Base-by-base conservation (phyloP, 2,888 invertebrate genomes). In the Stenotaenia linearis region DNA sequence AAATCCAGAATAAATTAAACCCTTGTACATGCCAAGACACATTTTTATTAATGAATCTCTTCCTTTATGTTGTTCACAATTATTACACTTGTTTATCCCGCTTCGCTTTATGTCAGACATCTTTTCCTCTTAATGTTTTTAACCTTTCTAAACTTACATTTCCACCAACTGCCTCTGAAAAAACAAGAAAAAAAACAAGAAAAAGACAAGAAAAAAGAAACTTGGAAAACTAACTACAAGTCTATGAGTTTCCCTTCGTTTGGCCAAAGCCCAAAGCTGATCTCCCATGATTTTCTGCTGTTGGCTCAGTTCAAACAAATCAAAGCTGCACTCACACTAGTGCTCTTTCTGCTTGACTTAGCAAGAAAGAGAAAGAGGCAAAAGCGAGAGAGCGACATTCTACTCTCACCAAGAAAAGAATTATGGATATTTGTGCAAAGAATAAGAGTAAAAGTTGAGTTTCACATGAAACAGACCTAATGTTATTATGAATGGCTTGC, bases 251-350 rank as follows among this genome's bases (percentile, higher is more conserved):
- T 61, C 25, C 61, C 61, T 61, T 61, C 23, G 61, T 61, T 61
- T 61, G 61, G 61, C 61, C 61, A 61, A 61, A 61, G 61, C 61
- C 61, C 61, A 61, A 61, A 61, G 61, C 61, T 61, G 61, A 61
- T 61, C 61, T 61, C 61, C 61, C 61, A 61, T 61, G 61, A 61
- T 61, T 61, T 61, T 61, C 61, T 61, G 61, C 61, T 61, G 61
- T 61, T 61, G 61, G 61, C 23, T 61, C 61, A 61, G 61, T 61
- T 61, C 61, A 61, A 61, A 61, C 61, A 61, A 61, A 61, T 61
- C 61, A 61, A 61, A 61, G 61, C 61, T 61, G 61, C 61, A 61
- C 61, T 61, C 61, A 61, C 61, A 61, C 61, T 61, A 61, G 61
- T 61, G 61, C 61, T 61, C 61, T 61, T 61, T 61, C 61, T 61